Percentiles rank a stretch among this genome's conserved stretches.
phyloP scores from a whole-genome alignment of 2,797 vertebrate species.

The Coranthus polyacanthus region DNA sequence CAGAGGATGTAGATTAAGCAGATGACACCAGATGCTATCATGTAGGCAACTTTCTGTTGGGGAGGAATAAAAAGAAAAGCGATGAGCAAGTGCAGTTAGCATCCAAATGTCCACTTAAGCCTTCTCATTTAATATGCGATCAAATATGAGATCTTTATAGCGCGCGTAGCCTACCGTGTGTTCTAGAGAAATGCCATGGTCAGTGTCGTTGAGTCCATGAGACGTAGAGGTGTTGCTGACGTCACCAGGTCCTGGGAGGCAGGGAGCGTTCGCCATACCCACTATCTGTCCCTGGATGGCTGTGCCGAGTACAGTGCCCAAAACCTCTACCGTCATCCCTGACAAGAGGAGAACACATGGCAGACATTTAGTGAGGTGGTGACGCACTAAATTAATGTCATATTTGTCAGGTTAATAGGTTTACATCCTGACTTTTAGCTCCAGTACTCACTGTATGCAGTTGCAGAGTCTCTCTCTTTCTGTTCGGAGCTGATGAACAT shows the following conservation, averaged over 20 bases:
- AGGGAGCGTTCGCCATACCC: slow-evolving; percentile 89
- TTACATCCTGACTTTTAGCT: background rate
- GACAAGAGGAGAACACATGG: slow-evolving; percentile 17
- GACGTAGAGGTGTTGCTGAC: slow-evolving; percentile 33
- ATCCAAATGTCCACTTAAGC: background rate
- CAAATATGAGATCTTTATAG: too few species aligned
- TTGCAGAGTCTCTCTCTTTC: slow-evolving; percentile 96
- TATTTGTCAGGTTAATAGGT: background rate
- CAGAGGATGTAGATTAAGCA: slow-evolving; percentile 92
- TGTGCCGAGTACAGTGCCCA: slow-evolving; percentile 93
- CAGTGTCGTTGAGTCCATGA: slow-evolving; percentile 77
- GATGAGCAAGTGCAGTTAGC: background rate
- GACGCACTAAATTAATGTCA: background rate
- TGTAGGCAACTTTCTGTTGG: slow-evolving; percentile 90
- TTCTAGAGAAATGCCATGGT: slow-evolving; percentile 79
- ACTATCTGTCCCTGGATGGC: slow-evolving; percentile 98
- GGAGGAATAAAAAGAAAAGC: background rate
- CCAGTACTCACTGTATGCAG: slow-evolving; percentile 93
- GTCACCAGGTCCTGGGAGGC: slow-evolving; percentile 69
- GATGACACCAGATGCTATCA: slow-evolving; percentile 93
- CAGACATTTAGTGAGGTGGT: background rate
- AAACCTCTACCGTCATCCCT: slow-evolving; percentile 98
- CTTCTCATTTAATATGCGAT: background rate
- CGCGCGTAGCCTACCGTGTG: slow-evolving; percentile 82
- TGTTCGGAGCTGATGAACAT: slow-evolving; percentile 99